Evolutionary conservation across 2,113 vertebrate genomes (phyloP), one percentile per base, ranked within the genome.

Genomic region (Benitochromis conjunctus): DNA sequence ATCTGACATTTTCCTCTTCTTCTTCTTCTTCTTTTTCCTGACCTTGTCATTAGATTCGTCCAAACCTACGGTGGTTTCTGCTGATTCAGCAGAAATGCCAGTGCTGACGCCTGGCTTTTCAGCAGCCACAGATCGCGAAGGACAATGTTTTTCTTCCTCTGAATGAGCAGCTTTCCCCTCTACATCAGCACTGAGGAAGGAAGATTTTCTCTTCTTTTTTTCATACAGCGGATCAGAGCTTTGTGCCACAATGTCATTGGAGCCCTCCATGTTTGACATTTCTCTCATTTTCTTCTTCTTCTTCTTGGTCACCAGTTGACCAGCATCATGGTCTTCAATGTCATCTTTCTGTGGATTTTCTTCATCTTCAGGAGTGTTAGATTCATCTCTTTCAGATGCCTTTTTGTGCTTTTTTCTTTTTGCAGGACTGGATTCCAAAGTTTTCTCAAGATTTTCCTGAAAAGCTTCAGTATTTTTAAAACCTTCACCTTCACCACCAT

Each of bases 131-230:
- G 41, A 24, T 14, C 2, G 38, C 3, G 5, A 43, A 11, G 55
- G 9, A 6, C 8, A 14, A 7, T 4, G 38, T 29, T 43, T 51
- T 64, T 79, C 51, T 6, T 18, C 1, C 3, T 31, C 46, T 12
- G 31, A 43, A 41, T 36, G 62, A 26, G 18, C 36, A 10, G 29
- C 8, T 2, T 86, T 88, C 92, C 88, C 90, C 88, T 88, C 77
- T 9, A 78, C 54, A 66, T 93, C 94, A 92, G 92, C 92, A 87
- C 19, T 0, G 2, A 77, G 89, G 92, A 93, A 85, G 92, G 92
- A 94, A 64, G 76, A 64, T 31, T 56, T 60, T 57, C n/a, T 60
- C 24, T 46, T 83, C 74, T 79, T 84, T 84, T 86, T 12, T 69
- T 56, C 87, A 92, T 81, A 92, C 80, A 19, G 79, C 7, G 43